Base-by-base conservation (phyloP, 2,113 vertebrate species). In the Trichomycterus rosablanca region DNA sequence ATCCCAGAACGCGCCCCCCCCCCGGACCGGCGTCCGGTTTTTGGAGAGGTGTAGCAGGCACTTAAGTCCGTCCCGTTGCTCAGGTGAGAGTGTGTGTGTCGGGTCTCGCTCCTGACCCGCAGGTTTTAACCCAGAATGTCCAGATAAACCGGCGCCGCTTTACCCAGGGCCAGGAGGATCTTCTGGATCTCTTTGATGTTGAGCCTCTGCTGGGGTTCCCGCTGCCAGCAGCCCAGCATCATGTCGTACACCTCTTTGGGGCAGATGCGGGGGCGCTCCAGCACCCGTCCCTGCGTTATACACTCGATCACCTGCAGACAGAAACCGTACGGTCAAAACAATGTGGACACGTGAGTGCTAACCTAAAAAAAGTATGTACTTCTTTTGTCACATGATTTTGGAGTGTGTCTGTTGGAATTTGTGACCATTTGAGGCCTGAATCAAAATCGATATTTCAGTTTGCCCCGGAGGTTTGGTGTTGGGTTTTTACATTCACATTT, bases 121-220 rank as follows among this genome's bases (percentile, higher is more conserved):
- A 11, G 10, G 18, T 32, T 5, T 71, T 82, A 89, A 74, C 85
- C 88, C 52, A 89, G 75, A 68, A 90, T 87, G 60, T 90, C 86
- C 77, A 90, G 79, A 68, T 90, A 90, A 32, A 87, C 86, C 0
- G 88, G 88, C 3, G 86, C 80, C 55, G 88, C 78, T 78, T 90
- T 89, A 73, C 87, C 87, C 68, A 90, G 58, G 15, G 80, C 70
- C 50, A 83, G 75, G 16, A 90, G 76, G 39, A 83, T 80, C 67
- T 86, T 87, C 74, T 88, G 86, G 72, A 90, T 88, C 76, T 89
- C 88, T 68, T 87, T 89, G 65, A 90, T 83, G 77, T 84, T 86
- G 34, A 87, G 81, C 43, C 88, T 79, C 70, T 89, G 88, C 43
- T 89, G 88, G 0, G 88, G 88, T 66, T 90, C 87, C 43, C 88